Evolutionary conservation across 2,113 vertebrate genomes (phyloP).

Genomic region (Stegastes partitus): DNA sequence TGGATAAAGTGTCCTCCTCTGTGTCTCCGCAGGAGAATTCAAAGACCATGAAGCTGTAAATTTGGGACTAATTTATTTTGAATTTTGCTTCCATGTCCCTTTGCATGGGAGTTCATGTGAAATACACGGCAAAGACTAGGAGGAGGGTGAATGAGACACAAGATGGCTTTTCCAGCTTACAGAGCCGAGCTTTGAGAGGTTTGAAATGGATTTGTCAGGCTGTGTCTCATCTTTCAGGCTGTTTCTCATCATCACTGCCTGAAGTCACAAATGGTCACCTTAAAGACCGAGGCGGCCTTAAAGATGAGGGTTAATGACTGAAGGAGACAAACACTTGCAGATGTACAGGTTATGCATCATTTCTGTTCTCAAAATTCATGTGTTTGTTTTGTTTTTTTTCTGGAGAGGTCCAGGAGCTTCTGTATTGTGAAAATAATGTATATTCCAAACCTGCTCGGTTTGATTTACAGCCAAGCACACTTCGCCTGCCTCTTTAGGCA

Average conservation of each 20-base stretch:
- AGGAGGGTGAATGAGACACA: constrained; percentile 9
- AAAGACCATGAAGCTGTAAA: constrained; percentile 57
- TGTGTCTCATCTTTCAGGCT: constrained; percentile 22
- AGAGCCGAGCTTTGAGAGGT: background rate
- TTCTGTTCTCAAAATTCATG: background rate
- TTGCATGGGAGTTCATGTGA: constrained; percentile 24
- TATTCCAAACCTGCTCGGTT: background rate
- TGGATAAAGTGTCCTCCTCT: constrained; percentile 49
- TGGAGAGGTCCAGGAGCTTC: background rate
- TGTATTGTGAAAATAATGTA: background rate
- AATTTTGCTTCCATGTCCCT: constrained; percentile 33
- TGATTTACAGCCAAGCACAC: background rate
- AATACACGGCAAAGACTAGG: constrained; percentile 12
- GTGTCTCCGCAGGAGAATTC: constrained; percentile 11
- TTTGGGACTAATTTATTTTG: constrained; percentile 33
- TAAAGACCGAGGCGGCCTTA: constrained; percentile 6
- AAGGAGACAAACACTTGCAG: constrained; percentile 13
- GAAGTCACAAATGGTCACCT: constrained; percentile 8
- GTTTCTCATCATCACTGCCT: constrained; percentile 18
- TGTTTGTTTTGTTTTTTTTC: background rate
- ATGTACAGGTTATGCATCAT: background rate
- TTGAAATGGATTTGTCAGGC: constrained; percentile 59
- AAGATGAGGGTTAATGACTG: constrained; percentile 21
- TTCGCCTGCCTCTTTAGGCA: background rate
- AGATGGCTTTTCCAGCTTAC: constrained; percentile 47